A percentile compares a stretch with the other conserved stretches of the same genome.
Conservation (phyloP, 2,113 vertebrate genomes). For the Xenopus borealis region DNA sequence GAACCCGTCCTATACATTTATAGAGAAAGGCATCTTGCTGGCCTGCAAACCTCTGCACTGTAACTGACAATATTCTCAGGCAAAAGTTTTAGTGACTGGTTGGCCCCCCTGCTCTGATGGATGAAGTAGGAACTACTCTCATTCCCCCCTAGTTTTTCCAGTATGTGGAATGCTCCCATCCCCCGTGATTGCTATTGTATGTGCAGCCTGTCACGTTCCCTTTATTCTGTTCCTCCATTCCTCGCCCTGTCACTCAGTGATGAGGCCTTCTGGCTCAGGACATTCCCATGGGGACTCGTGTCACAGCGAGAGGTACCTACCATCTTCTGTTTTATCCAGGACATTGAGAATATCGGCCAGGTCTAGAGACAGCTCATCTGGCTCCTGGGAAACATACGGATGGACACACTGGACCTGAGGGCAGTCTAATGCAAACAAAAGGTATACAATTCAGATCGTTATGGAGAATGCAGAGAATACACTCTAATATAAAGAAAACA, state of each 20-base stretch:
- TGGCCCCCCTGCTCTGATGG: no score
- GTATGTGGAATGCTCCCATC: not conserved
- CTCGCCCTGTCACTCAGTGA: slow-evolving; percentile 6
- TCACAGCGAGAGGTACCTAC: slow-evolving; percentile 57
- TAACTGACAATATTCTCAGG: no score
- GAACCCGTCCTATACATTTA: no score
- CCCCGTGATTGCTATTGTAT: not conserved
- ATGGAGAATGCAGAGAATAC: not conserved
- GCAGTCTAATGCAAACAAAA: slow-evolving; percentile 66
- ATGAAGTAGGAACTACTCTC: not conserved
- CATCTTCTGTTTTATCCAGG: slow-evolving; percentile 86
- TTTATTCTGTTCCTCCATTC: not conserved
- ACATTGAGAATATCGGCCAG: slow-evolving; percentile 90
- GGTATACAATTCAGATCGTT: not conserved
- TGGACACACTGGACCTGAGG: slow-evolving; percentile 96
- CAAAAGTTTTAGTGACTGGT: no score
- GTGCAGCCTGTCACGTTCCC: not conserved
- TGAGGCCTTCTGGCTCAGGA: not conserved
- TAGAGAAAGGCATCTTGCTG: no score
- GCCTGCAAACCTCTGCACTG: no score
- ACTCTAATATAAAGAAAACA: no score
- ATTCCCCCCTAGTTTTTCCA: not conserved
- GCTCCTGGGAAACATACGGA: slow-evolving; percentile 86
- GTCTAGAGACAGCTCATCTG: slow-evolving; percentile 90
- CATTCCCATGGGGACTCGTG: not conserved